Base-by-base conservation (phyloP, 2,888 invertebrate genomes). In the Strigamia transsilvanica region DNA sequence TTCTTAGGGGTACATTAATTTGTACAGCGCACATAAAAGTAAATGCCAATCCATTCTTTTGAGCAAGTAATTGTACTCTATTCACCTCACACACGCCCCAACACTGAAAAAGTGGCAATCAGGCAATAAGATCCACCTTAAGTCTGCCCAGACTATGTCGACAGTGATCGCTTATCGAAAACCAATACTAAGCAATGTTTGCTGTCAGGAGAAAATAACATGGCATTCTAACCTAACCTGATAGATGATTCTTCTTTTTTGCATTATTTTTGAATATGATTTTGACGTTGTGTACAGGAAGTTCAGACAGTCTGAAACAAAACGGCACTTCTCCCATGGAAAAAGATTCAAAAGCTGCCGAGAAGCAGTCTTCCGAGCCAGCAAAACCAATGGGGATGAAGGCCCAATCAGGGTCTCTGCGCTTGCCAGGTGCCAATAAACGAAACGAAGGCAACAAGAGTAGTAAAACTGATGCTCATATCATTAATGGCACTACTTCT, bases 401-500 rank as follows among this genome's bases (percentile, higher is more conserved):
- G 18, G 42, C 21, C 23, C 38, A 78, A 15, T 13, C 27, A 13
- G 78, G 78, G n/a, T 23, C 79, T 41, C 79, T 18, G n/a, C 41
- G 79, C 12, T n/a, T n/a, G 12, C 21, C 1, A 27, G 73, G 73
- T 79, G 79, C 79, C 9, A 42, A 41, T 12, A 78, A 79, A 38
- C 79, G 79, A 79, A 42, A 23, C 13, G 79, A 38, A 42, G 79
- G 79, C 32, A 42, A 38, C 79, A 79, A 79, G 41, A 79, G 56
- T 56, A 56, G 56, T 56, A 56, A 38, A 79, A 79, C 23, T 42
- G 42, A 79, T 79, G 79, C 80, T 51, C 80, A 80, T 46, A 80
- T 80, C 32, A 51, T 80, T 80, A 80, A 80, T 51, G 80, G 80
- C 41, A 80, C 80, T 42, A 80, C 80, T 32, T 32, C 80, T 10